A percentile compares a stretch with the other conserved stretches of the same genome.
These are phyloP conservation scores for Epinephelus fuscoguttatus DNA, from an alignment of 2,113 vertebrate species.

Conservation along the genomic window DNA sequence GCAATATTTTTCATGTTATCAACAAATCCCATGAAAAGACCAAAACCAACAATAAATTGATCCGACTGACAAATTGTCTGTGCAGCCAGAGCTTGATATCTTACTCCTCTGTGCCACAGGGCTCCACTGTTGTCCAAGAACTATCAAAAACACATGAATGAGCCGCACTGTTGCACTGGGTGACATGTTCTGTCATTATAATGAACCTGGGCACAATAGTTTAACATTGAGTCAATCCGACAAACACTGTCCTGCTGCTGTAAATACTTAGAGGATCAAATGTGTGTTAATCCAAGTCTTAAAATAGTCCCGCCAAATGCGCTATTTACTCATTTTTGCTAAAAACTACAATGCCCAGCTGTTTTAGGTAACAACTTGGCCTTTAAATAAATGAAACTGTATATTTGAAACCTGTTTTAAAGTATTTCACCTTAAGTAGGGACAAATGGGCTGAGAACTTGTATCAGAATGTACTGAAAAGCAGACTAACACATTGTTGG, in stretches of 20 bases:
- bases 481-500: not conserved
- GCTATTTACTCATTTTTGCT: not conserved
- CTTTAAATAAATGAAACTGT: not conserved
- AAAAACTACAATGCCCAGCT: not conserved
- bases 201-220: not conserved
- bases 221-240: not conserved
- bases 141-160: not conserved
- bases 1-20: not conserved
- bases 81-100: not conserved
- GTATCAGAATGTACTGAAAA: not conserved
- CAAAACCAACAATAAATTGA: not conserved
- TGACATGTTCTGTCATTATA: not conserved
- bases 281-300: not conserved
- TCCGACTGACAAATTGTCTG: not conserved
- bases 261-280: conserved; percentile 2
- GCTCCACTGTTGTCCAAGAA: not conserved
- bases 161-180: not conserved
- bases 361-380: not conserved
- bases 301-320: not conserved
- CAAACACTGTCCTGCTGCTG: not conserved
- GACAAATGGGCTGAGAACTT: not conserved
- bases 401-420: not conserved
- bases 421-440: not conserved
- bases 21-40: conserved; percentile 24
- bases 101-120: not conserved